phyloP scores from a whole-genome alignment of 2,888 invertebrate species.

The Ichneumoninae sp. region DNA sequence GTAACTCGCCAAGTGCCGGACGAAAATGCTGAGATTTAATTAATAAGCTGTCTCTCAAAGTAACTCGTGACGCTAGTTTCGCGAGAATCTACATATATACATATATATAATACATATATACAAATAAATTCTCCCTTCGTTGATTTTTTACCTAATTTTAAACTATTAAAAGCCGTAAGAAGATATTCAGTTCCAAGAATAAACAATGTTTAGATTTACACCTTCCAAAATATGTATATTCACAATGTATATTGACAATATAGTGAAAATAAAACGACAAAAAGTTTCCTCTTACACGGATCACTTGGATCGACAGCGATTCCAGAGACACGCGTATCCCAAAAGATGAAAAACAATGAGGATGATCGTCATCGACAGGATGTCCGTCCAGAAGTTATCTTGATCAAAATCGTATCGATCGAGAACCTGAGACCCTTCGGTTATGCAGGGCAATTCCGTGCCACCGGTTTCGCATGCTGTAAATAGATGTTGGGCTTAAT shows the following conservation, averaged over 20 bases:
- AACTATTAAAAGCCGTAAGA: neutral
- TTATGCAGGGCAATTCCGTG: conserved; percentile 89
- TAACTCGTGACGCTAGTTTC: neutral
- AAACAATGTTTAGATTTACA: neutral
- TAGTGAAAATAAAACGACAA: neutral
- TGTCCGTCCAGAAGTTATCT: conserved; percentile 87
- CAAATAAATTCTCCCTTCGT: neutral
- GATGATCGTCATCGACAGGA: conserved; percentile 88
- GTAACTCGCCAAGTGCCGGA: too few species aligned
- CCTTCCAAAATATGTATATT: neutral
- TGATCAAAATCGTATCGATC: conserved; percentile 90
- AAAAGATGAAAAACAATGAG: conserved; percentile 90
- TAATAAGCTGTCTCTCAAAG: neutral
- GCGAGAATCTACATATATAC: neutral
- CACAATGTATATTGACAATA: neutral
- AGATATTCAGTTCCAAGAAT: neutral
- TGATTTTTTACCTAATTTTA: too few species aligned
- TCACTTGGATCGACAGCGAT: conserved; percentile 82
- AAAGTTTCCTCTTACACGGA: neutral
- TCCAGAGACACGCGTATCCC: conserved; percentile 89
- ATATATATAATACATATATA: neutral
- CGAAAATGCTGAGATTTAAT: neutral
- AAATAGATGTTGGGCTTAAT: conserved; percentile 63
- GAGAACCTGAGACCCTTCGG: conserved; percentile 90
- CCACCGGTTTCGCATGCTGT: conserved; percentile 87